Evolutionary conservation across 1,140 invertebrate species (phyloP).

Genomic region (Yoshiicerus persimilis): DNA sequence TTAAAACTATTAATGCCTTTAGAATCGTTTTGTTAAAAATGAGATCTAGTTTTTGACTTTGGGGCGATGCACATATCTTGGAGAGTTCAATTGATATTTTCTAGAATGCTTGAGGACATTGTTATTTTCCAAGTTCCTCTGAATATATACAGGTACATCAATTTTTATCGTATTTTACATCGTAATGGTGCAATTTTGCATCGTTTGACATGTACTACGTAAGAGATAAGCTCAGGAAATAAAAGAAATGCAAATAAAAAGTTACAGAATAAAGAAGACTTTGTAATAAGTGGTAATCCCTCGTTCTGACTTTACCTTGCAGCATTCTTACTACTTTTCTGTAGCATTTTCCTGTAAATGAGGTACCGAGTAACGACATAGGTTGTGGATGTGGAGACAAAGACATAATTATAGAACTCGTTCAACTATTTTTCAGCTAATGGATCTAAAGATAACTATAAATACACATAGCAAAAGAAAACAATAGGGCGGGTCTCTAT

Average conservation of each 20-base stretch:
- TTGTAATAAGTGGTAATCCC: not conserved
- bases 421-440: not conserved
- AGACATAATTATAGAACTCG: not conserved
- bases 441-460: not conserved
- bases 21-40: too few relatives aligned
- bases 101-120: too few relatives aligned
- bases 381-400: not conserved
- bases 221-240: too few relatives aligned
- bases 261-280: not conserved
- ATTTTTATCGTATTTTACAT: too few relatives aligned
- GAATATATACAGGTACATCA: too few relatives aligned
- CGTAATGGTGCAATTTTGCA: too few relatives aligned
- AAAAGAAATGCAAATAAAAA: not conserved
- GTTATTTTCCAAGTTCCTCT: too few relatives aligned
- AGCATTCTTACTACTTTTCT: not conserved
- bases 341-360: not conserved
- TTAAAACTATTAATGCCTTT: too few relatives aligned
- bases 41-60: too few relatives aligned
- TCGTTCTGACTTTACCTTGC: not conserved
- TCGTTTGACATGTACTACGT: too few relatives aligned
- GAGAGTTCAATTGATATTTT: too few relatives aligned
- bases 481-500: not conserved
- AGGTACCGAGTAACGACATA: not conserved
- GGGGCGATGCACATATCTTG: too few relatives aligned
- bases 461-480: not conserved